Evolutionary conservation across 2,113 vertebrate genomes (phyloP).

Genomic region (Furnarius figulus): DNA sequence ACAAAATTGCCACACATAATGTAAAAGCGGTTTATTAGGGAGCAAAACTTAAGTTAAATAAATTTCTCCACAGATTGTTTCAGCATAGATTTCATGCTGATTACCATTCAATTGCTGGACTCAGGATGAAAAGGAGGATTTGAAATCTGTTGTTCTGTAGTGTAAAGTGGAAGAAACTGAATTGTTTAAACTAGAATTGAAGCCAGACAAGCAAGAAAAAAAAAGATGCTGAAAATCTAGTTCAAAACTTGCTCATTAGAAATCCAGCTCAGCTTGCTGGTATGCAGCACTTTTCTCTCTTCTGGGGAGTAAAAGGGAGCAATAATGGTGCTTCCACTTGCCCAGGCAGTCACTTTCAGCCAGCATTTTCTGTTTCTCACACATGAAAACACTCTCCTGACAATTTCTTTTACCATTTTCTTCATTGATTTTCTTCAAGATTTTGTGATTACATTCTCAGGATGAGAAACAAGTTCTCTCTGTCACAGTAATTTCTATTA

Average conservation of each 20-base stretch:
- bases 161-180: neutral
- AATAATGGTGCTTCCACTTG: neutral
- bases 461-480: neutral
- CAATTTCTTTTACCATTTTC: neutral
- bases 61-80: neutral
- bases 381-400: neutral
- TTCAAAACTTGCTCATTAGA: neutral
- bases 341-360: neutral
- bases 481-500: neutral
- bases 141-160: neutral
- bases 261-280: neutral
- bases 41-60: neutral
- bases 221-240: neutral
- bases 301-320: neutral
- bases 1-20: neutral
- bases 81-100: neutral
- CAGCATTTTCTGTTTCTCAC: neutral
- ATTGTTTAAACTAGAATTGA: neutral
- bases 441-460: neutral
- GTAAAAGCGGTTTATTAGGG: neutral
- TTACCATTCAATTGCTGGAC: neutral
- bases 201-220: neutral
- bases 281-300: neutral
- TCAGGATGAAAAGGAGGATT: neutral
- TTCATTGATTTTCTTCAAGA: conserved; percentile 15